These are phyloP conservation scores for Machaerirhynchus nigripectus DNA, from an alignment of 2,113 vertebrate genomes.

Conservation along the genomic window DNA sequence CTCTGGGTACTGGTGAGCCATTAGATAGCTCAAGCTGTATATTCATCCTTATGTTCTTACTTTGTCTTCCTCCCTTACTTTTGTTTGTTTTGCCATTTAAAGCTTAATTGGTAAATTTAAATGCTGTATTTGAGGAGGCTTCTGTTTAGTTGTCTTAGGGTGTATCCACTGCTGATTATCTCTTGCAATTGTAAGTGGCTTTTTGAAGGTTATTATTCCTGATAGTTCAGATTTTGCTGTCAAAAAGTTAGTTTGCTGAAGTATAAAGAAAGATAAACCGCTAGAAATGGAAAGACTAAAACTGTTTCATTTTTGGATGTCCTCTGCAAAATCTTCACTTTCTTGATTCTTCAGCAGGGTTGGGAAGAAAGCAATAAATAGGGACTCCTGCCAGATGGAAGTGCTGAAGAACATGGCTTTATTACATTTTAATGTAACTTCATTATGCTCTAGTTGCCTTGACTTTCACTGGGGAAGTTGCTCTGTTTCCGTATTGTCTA, in stretches of 20 bases:
- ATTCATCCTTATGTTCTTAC: not conserved
- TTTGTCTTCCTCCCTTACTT: not conserved
- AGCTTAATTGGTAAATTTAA: not conserved
- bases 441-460: slow-evolving; percentile 3
- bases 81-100: not conserved
- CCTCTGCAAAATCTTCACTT: not conserved
- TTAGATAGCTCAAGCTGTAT: not conserved
- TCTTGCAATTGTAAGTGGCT: not conserved
- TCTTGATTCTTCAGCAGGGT: not conserved
- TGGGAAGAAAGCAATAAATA: not conserved
- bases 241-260: not conserved
- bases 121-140: not conserved
- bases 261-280: not conserved
- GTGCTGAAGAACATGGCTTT: not conserved
- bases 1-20: not conserved
- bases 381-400: not conserved
- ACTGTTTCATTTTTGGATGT: not conserved
- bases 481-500: not conserved
- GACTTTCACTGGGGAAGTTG: not conserved
- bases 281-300: not conserved
- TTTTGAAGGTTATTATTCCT: not conserved
- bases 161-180: not conserved
- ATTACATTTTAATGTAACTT: not conserved
- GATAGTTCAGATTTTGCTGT: not conserved
- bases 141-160: not conserved